A percentile compares a stretch with the other conserved stretches of the same genome.
Evolutionary conservation across 2,113 vertebrate species (phyloP).

Genomic region (Sapajus apella): DNA sequence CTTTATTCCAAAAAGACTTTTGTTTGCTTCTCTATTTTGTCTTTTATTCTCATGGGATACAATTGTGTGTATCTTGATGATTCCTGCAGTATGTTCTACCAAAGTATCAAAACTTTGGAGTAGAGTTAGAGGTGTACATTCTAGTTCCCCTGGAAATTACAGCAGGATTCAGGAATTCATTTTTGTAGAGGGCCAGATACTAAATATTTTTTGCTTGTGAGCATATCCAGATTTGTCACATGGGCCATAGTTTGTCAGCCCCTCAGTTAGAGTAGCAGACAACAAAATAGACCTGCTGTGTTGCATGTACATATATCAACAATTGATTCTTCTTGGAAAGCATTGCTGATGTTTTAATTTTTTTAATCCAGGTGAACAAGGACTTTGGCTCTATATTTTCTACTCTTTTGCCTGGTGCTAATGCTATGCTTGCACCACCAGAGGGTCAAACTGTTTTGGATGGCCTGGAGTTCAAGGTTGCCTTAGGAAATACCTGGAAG

Average conservation of each 20-base stretch:
- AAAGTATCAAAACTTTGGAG: not conserved
- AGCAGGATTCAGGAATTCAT: not conserved
- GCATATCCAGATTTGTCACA: not conserved
- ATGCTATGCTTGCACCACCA: slow-evolving; percentile 88
- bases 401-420: slow-evolving; percentile 93
- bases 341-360: slow-evolving; percentile 6
- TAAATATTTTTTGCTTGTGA: not conserved
- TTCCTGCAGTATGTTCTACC: not conserved
- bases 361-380: slow-evolving; percentile 90
- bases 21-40: not conserved
- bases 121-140: not conserved
- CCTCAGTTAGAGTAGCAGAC: not conserved
- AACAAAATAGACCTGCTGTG: not conserved
- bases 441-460: slow-evolving; percentile 86
- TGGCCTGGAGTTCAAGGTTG: slow-evolving; percentile 95
- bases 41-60: not conserved
- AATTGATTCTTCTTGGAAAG: not conserved
- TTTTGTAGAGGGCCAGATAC: not conserved
- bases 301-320: not conserved
- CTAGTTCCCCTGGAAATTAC: not conserved
- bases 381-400: slow-evolving; percentile 98
- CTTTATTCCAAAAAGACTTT: not conserved
- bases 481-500: slow-evolving; percentile 96
- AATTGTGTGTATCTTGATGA: not conserved
- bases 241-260: not conserved